These are phyloP conservation scores for Mionectes macconnelli DNA, from an alignment of 2,113 vertebrate genomes.

Conservation along the genomic window DNA sequence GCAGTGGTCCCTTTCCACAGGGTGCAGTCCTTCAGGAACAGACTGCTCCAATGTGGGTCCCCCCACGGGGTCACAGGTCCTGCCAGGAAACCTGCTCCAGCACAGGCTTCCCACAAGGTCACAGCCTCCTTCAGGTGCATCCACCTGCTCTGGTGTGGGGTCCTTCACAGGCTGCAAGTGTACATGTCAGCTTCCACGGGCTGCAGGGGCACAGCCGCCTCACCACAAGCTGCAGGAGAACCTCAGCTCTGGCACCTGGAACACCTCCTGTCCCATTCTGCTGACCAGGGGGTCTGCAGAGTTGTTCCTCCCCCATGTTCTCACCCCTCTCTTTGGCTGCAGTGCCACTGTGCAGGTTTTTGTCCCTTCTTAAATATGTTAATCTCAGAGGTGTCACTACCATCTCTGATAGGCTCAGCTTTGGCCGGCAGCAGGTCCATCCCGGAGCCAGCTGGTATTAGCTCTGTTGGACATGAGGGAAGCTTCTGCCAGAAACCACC, in stretches of 20 bases:
- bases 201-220: not conserved
- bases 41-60: not conserved
- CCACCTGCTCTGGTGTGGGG: not conserved
- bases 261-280: not conserved
- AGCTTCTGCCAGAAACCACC: not conserved
- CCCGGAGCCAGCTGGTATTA: not conserved
- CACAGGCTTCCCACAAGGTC: not conserved
- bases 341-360: not conserved
- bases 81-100: not conserved
- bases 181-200: too few relatives aligned
- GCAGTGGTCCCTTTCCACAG: not conserved
- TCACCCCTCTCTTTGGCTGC: not conserved
- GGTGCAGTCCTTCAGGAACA: not conserved
- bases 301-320: not conserved
- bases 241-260: not conserved
- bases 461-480: not conserved
- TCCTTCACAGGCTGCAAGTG: not conserved
- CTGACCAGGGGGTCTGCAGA: not conserved
- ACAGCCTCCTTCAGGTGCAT: not conserved
- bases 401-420: fast-evolving
- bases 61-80: not conserved
- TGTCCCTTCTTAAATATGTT: not conserved
- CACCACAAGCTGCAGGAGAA: not conserved
- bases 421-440: not conserved
- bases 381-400: not conserved